Evolutionary conservation across 92 coral and sea anemone genomes (phyloP), one percentile per base, ranked within the genome.

Genomic region (Epizoanthus scotinus): DNA sequence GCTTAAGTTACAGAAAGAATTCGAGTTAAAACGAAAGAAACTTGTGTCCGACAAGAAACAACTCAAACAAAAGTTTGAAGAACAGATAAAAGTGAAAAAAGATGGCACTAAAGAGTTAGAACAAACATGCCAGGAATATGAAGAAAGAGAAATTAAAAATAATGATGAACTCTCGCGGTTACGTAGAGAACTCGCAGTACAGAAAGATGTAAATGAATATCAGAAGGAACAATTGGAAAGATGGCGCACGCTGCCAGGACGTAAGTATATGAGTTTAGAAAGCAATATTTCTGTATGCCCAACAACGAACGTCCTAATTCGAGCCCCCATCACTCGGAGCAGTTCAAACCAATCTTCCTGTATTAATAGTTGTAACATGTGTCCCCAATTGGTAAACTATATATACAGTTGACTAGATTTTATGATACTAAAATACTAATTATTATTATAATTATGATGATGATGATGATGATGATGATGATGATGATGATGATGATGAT

Each of bases 21-120:
- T 67, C 9, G 89, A 78, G 12, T 73, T 82, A 49, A 63, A 57
- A 5, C 91, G 78, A 67, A 92, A 90, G 73, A 92, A 85, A 68
- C 67, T 87, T 21, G 53, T 78, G 10, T 84, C 87, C 7, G 94
- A 90, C 27, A 92, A 90, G 73, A 90, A 87, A 72, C 91, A 92
- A 29, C 65, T 90, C 6, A 90, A 90, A 24, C 88, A 85, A 50
- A 87, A 86, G 20, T 64, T 90, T 0, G 91, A 68, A 50, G 85
- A 71, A 8, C 94, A 92, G 59, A 27, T 64, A 6, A 90, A 92
- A 77, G 63, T 78, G 17, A 90, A 83, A 22, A 73, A 67, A 17
- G 54, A 28, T 18, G 67, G 31, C 20, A 49, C 25, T 3, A 81
- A 63, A 25, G 89, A 88, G 29, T 2, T 47, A 8, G 92, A 84